Conservation (phyloP, 1,140 invertebrate species). For the Carposina sasakii region DNA sequence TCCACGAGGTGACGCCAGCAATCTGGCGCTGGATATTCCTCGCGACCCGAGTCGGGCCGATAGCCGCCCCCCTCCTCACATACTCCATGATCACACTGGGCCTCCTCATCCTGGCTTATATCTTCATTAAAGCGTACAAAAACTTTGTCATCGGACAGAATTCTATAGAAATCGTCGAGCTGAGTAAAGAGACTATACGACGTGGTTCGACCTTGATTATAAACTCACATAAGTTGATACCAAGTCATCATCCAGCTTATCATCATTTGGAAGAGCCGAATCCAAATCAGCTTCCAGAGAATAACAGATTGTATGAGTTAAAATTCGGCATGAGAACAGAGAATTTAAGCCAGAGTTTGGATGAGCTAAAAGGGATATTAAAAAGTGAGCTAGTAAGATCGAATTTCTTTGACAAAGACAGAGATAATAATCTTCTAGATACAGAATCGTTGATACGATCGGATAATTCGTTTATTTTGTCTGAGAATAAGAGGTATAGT, state of each 20-base stretch:
- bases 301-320: constrained; percentile 31
- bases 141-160: constrained; percentile 81
- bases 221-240: constrained; percentile 78
- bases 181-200: constrained; percentile 79
- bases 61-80: constrained; percentile 78
- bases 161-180: constrained; percentile 81
- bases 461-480: constrained; percentile 54
- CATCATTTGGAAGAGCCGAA: constrained; percentile 22
- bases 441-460: constrained; percentile 49
- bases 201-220: constrained; percentile 81
- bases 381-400: constrained; percentile 48
- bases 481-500: constrained; percentile 44
- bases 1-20: constrained; percentile 83
- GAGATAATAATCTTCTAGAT: too few species aligned
- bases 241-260: constrained; percentile 73
- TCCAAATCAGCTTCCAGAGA: constrained; percentile 2
- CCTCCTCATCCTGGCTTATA: constrained; percentile 74
- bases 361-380: constrained; percentile 44
- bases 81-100: constrained; percentile 83
- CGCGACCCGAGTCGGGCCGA: constrained; percentile 81
- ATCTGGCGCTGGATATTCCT: constrained; percentile 85
- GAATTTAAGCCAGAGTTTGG: constrained; percentile 41
- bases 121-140: constrained; percentile 83
- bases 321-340: constrained; percentile 35
- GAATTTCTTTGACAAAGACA: constrained; percentile 23